Conservation (phyloP, 2,888 invertebrate species). For the Nephrotoma guestfalica region DNA sequence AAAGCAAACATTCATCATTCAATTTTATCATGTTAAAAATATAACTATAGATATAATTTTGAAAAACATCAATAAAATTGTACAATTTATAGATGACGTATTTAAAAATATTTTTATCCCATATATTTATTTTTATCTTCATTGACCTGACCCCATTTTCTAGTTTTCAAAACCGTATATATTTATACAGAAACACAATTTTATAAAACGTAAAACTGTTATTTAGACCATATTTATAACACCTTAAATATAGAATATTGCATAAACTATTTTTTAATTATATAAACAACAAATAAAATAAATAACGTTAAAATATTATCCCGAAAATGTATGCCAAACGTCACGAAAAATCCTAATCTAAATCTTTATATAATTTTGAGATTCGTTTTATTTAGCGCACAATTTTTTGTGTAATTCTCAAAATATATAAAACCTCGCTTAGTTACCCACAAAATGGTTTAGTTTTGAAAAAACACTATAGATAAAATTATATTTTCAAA, state of each 20-base stretch:
- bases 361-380: not conserved
- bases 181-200: not conserved
- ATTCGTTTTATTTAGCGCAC: not conserved
- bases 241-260: not conserved
- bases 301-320: not conserved
- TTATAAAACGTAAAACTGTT: not conserved
- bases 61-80: not conserved
- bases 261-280: not conserved
- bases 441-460: not conserved
- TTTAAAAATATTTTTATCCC: not conserved
- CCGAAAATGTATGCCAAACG: not conserved
- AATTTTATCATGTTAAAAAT: too few species aligned
- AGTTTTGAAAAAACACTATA: not conserved
- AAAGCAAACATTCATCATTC: too few species aligned
- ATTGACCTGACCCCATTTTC: not conserved
- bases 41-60: too few species aligned
- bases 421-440: not conserved
- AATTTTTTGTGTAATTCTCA: not conserved
- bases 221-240: not conserved
- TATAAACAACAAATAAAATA: not conserved
- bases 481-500: not conserved
- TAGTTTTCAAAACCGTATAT: not conserved
- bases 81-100: not conserved
- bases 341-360: not conserved
- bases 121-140: not conserved